Conservation (phyloP, 2,113 vertebrate species). For the Microcebus tavaratra region DNA sequence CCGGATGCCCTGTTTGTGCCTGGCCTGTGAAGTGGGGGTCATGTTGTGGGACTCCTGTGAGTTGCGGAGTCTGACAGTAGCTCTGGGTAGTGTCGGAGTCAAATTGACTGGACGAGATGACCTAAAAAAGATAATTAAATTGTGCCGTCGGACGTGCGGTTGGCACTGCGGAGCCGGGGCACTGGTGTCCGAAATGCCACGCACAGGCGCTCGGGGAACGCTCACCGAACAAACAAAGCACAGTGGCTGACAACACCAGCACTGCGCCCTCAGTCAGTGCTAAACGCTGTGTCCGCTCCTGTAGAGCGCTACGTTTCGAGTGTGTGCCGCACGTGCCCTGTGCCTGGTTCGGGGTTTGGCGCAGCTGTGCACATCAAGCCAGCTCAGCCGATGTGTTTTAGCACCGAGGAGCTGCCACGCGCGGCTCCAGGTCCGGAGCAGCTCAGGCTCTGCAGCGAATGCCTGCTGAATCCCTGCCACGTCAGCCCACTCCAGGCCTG, state of each 20-base stretch:
- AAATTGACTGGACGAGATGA: neutral
- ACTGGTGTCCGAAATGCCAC: neutral
- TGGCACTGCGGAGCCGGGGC: neutral
- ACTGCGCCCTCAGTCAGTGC: neutral
- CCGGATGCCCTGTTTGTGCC: neutral
- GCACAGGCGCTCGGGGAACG: accelerated
- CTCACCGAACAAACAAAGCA: neutral
- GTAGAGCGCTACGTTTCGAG: neutral
- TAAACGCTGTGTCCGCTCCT: neutral
- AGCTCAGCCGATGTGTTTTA: neutral
- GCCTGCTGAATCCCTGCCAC: neutral
- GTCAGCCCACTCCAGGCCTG: neutral
- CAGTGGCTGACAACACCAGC: neutral
- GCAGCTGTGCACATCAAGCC: neutral
- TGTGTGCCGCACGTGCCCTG: accelerated
- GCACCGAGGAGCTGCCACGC: accelerated
- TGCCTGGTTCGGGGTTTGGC: neutral
- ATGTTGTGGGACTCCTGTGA: neutral
- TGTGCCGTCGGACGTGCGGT: neutral
- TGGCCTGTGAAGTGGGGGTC: neutral
- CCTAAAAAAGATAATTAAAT: neutral
- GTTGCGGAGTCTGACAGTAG: neutral
- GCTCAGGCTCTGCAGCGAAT: neutral
- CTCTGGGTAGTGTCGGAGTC: neutral
- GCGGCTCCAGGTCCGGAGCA: neutral